Base-by-base conservation (phyloP, 2,113 vertebrate genomes). In the Petrocephalus microphthalmus region DNA sequence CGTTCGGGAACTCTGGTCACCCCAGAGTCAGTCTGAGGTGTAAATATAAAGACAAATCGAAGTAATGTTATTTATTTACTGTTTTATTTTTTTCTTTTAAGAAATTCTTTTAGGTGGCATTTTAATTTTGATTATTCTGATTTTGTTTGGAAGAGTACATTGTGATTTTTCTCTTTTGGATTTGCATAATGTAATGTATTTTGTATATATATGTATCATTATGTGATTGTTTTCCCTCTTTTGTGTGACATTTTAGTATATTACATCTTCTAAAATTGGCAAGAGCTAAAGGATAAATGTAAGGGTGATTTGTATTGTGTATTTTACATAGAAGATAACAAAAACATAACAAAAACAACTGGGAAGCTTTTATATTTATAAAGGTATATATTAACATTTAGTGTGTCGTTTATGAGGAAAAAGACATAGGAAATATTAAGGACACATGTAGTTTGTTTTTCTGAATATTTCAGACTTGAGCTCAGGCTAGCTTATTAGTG, bases 401-500 rank as follows among this genome's bases (percentile, higher is more conserved):
- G 95, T 96, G 95, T 96, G 95, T 96, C 94, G 91, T 95, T 86
- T 94, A 92, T 94, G 94, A 95, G 94, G 93, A 93, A 90, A 90
- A 88, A 88, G 19, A 90, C 94, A 94, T 94, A 95, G 94, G 92
- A 95, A 95, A 91, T 95, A 95, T 95, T 94, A 93, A 94, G 93
- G 95, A 96, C 95, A 96, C 95, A 96, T 95, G 94, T 96, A 96
- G 95, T 96, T 95, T 94, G 93, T 93, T 95, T 95, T 95, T 95
- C 95, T 96, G 95, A 96, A 96, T 96, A 96, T 96, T 96, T 96
- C 95, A 96, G 95, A 96, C 94, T 94, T 95, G 93, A 95, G 95
- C 95, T 96, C 95, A 96, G 95, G 95, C 95, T 96, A 96, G 95
- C 95, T 96, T 96, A 94, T 95, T 96, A 95, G 95, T 96, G 95